Conservation (phyloP, 2,888 invertebrate species). For the Tyria jacobaeae region DNA sequence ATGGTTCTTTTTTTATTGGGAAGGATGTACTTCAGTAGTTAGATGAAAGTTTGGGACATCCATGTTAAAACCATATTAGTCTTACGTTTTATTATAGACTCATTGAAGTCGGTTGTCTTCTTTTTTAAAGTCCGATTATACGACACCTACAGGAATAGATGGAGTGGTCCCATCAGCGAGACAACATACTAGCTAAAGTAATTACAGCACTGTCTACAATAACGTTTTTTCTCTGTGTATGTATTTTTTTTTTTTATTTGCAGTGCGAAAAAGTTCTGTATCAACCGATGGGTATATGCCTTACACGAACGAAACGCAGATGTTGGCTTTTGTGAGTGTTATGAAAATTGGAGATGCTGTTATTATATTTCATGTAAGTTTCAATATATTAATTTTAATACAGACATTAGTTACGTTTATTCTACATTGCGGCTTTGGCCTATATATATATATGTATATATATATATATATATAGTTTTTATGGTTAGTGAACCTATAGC, state of each 20-base stretch:
- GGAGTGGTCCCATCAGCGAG: no score
- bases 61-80: no score
- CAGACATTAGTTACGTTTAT: background rate
- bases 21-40: no score
- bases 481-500: background rate
- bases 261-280: background rate
- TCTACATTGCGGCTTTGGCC: no score
- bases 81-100: no score
- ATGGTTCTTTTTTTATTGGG: no score
- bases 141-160: no score
- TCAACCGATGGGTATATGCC: conserved; percentile 34
- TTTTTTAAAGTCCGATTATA: no score
- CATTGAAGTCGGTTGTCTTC: no score
- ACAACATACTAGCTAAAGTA: background rate
- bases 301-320: conserved; percentile 26
- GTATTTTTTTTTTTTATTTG: background rate
- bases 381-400: background rate
- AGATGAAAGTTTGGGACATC: no score
- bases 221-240: background rate
- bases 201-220: background rate
- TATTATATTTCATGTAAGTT: conserved; percentile 61
- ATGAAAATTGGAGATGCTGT: conserved; percentile 48
- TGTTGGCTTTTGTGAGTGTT: conserved; percentile 17
- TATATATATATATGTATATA: no score
- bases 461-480: no score